Evolutionary conservation across 2,797 vertebrate species (phyloP).

Genomic region (Spondyliosoma cantharus): DNA sequence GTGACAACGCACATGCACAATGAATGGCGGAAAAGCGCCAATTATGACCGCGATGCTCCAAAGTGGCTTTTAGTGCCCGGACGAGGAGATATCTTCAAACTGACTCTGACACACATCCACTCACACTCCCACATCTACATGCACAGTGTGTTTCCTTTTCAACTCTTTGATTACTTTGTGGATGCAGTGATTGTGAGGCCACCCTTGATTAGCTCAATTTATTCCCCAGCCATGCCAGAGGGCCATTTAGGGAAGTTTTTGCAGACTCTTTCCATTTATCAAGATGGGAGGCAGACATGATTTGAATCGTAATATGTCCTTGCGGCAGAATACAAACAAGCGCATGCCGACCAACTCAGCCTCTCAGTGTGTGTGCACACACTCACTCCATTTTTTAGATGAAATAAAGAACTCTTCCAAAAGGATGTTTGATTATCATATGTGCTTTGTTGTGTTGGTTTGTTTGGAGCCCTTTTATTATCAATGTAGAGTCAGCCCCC

Average conservation of each 20-base stretch:
- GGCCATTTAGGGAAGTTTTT: conserved; percentile 81
- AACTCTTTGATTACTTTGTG: conserved; percentile 78
- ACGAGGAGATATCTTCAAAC: conserved; percentile 58
- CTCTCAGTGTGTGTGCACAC: conserved; percentile 10
- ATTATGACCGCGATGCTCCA: conserved; percentile 56
- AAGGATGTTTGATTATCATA: conserved; percentile 36
- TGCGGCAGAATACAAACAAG: conserved; percentile 61
- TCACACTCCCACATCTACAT: conserved; percentile 63
- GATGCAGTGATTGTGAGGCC: conserved; percentile 78
- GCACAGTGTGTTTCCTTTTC: conserved; percentile 69
- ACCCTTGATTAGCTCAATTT: conserved; percentile 81
- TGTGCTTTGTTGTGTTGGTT: conserved; percentile 29
- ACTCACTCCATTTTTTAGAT: conserved; percentile 47
- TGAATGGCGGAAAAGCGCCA: conserved; percentile 47
- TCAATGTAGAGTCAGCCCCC: conserved; percentile 19
- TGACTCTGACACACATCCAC: conserved; percentile 55
- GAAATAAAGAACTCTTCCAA: conserved; percentile 42
- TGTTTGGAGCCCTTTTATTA: conserved; percentile 26
- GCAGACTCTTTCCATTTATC: conserved; percentile 80
- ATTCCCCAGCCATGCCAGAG: conserved; percentile 77
- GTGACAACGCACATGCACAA: conserved; percentile 41
- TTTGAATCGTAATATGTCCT: conserved; percentile 77
- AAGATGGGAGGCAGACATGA: conserved; percentile 76
- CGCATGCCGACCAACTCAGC: conserved; percentile 17
- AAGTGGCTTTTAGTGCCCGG: conserved; percentile 72